Base-by-base conservation (phyloP, 2,797 vertebrate species). In the Acrossocheilus wenchowensis region DNA sequence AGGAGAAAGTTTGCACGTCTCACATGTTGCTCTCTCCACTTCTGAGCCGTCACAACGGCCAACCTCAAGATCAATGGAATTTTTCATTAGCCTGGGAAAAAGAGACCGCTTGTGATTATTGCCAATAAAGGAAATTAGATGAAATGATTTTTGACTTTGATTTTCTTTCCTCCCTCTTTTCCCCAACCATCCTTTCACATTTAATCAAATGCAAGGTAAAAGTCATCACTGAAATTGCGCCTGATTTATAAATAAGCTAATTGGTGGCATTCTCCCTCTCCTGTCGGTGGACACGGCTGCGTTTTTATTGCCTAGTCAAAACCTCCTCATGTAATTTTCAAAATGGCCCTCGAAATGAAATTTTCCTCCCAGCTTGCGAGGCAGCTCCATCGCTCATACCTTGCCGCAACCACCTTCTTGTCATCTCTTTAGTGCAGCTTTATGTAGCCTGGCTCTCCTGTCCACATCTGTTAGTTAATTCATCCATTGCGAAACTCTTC, bases 191-290 rank as follows among this genome's bases (percentile, higher is more conserved):
- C 90, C 90, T 91, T 91, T 92, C 89, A 90, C 90, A 90, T 97
- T 96, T 97, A 96, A 97, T 97, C 96, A 97, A 95, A 95, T 94
- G 96, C 94, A 94, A 96, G 95, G 96, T 96, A 96, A 96, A 86
- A 95, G 94, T 97, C 96, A 96, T 98, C 95, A 96, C 96, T 95
- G 95, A 95, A 97, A 97, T 97, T 96, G 94, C 96, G 94, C 96
- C 96, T 97, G 96, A 97, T 97, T 97, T 97, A 97, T 97, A 97
- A 97, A 97, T 97, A 97, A 96, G 94, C 95, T 97, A 97, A 98
- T 97, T 96, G 96, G 96, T 95, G 95, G 94, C 96, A 96, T 97
- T 96, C 94, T 93, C 95, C 93, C 92, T 95, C 93, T 93, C 94
- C 78, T 60, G 84, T 87, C 68, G 78, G 88, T 88, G 88, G 89